phyloP scores from a whole-genome alignment of 1,140 invertebrate genomes.

The Trinorchestia longiramus region DNA sequence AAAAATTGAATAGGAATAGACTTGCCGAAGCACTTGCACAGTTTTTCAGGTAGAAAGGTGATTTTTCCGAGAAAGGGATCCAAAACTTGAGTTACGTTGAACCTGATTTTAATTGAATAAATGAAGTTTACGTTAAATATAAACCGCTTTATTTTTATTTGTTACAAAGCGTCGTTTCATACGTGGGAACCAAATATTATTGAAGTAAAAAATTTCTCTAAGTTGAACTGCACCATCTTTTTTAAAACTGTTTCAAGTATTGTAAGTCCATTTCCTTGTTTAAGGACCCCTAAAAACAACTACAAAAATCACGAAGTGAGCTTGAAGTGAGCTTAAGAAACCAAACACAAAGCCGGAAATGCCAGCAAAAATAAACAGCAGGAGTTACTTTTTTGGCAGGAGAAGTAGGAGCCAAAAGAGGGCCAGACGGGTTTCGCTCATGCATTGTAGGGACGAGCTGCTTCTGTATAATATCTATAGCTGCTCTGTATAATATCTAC shows the following conservation, averaged over 20 bases:
- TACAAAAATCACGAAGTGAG: constrained; percentile 43
- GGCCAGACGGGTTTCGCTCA: neutral
- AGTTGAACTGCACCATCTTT: neutral
- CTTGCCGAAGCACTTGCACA: neutral
- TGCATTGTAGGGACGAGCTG: neutral
- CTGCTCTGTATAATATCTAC: too few species aligned
- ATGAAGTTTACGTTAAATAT: neutral
- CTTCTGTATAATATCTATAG: too few species aligned
- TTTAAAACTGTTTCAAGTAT: neutral
- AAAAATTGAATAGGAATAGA: too few species aligned
- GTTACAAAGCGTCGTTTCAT: neutral
- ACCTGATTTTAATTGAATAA: neutral
- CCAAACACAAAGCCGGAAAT: constrained; percentile 50
- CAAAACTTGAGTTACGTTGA: neutral
- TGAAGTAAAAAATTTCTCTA: neutral
- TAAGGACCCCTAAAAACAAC: neutral
- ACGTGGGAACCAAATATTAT: neutral
- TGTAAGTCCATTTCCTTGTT: neutral
- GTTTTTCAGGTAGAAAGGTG: neutral
- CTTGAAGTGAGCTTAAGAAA: constrained; percentile 43
- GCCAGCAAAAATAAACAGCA: constrained; percentile 33
- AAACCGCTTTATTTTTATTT: neutral
- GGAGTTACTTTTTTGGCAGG: constrained; percentile 30
- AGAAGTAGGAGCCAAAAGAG: neutral
- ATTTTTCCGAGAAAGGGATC: neutral